Conservation (phyloP, 2,113 vertebrate genomes). For the Rhodinocichla rosea region DNA sequence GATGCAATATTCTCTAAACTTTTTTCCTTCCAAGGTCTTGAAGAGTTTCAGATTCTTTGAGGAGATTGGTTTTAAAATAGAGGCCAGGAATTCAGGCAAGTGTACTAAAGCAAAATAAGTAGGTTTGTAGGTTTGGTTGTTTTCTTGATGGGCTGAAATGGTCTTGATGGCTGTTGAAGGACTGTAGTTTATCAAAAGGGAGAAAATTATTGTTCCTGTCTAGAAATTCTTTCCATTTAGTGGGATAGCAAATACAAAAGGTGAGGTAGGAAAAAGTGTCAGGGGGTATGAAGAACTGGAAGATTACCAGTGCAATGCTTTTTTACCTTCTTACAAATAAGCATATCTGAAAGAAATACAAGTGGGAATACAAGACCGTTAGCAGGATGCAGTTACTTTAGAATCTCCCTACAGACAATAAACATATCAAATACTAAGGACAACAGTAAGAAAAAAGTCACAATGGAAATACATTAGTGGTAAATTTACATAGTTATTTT, state of each 20-base stretch:
- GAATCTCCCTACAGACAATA: not conserved
- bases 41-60: not conserved
- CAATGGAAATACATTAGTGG: not conserved
- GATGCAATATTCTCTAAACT: not conserved
- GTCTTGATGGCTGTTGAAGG: not conserved
- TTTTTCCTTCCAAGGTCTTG: not conserved
- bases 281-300: not conserved
- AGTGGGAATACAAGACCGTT: not conserved
- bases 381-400: not conserved
- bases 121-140: not conserved
- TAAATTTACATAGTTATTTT: not conserved
- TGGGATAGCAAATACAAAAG: not conserved
- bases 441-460: not conserved
- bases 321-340: not conserved
- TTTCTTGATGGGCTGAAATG: not conserved
- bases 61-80: not conserved
- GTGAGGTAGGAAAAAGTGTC: not conserved
- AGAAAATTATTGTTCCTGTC: not conserved
- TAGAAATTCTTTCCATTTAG: not conserved
- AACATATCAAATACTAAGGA: not conserved
- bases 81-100: not conserved
- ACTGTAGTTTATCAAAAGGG: not conserved
- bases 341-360: not conserved
- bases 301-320: not conserved
- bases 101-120: not conserved